phyloP scores from a whole-genome alignment of 2,797 vertebrate species.

The Heteromormyrus szaboi region DNA sequence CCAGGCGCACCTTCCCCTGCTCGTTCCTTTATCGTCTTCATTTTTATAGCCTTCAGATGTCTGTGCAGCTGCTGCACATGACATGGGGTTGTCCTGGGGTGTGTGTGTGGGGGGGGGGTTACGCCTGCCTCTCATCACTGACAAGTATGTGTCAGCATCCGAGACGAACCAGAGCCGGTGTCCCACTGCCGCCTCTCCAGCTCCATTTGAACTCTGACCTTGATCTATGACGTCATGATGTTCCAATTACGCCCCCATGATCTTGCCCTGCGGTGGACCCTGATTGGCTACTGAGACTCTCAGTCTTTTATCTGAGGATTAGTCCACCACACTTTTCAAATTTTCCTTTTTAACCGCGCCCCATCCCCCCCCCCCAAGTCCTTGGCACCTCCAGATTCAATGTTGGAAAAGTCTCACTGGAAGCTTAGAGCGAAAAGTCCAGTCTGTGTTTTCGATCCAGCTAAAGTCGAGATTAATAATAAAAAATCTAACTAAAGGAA shows the following conservation, averaged over 20 bases:
- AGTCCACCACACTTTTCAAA: not conserved
- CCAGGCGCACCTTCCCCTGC: not conserved
- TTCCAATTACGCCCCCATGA: conserved; percentile 35
- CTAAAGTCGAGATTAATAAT: not conserved
- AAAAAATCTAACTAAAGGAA: not conserved
- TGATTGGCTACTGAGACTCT: not conserved
- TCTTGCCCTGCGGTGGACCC: not conserved
- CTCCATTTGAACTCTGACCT: conserved; percentile 47
- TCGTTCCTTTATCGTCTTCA: not conserved
- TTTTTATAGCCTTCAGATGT: conserved; percentile 4
- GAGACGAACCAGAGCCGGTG: not conserved
- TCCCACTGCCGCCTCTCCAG: conserved; percentile 25
- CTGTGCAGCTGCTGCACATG: conserved; percentile 2
- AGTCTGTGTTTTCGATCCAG: not conserved
- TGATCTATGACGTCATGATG: conserved; percentile 48
- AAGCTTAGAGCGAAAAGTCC: not conserved
- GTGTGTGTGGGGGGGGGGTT: not conserved
- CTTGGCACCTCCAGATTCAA: not conserved
- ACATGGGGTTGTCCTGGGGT: not conserved
- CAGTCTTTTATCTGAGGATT: not conserved
- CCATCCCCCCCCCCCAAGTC: no score
- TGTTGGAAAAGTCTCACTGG: not conserved
- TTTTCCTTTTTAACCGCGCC: not conserved
- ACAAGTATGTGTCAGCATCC: not conserved
- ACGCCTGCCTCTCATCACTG: conserved; percentile 29